These are phyloP conservation scores for Leptocoma aspasia DNA, from an alignment of 2,113 vertebrate species.

Conservation along the genomic window DNA sequence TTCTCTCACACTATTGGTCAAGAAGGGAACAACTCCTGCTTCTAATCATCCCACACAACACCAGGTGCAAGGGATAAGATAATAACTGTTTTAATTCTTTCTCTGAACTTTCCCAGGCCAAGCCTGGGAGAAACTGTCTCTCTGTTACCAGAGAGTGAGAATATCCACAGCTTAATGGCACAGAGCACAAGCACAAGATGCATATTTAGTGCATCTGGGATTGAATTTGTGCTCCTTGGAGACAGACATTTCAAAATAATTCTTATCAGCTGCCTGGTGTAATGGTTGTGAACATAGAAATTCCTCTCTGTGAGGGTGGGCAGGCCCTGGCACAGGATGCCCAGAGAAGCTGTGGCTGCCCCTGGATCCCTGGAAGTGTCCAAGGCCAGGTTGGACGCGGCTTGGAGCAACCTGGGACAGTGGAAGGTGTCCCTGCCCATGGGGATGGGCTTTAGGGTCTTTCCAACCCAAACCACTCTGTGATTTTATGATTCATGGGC, in stretches of 20 bases:
- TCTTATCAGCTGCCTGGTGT: background rate
- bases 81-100: too few relatives aligned
- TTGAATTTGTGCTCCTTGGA: background rate
- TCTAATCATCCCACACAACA: too few relatives aligned
- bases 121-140: too few relatives aligned
- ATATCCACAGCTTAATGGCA: background rate
- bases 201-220: background rate
- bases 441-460: background rate
- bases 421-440: background rate
- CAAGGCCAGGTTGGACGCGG: background rate
- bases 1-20: too few relatives aligned
- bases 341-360: background rate
- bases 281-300: background rate
- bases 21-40: too few relatives aligned
- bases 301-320: background rate
- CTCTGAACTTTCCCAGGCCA: too few relatives aligned
- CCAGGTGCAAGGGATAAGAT: too few relatives aligned
- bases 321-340: background rate
- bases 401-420: background rate
- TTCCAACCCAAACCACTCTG: background rate
- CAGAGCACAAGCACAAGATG: rapidly evolving
- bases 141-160: too few relatives aligned
- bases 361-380: background rate
- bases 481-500: background rate
- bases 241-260: background rate